Evolutionary conservation across 2,113 vertebrate species (phyloP).

Genomic region (Bombycilla garrulus): DNA sequence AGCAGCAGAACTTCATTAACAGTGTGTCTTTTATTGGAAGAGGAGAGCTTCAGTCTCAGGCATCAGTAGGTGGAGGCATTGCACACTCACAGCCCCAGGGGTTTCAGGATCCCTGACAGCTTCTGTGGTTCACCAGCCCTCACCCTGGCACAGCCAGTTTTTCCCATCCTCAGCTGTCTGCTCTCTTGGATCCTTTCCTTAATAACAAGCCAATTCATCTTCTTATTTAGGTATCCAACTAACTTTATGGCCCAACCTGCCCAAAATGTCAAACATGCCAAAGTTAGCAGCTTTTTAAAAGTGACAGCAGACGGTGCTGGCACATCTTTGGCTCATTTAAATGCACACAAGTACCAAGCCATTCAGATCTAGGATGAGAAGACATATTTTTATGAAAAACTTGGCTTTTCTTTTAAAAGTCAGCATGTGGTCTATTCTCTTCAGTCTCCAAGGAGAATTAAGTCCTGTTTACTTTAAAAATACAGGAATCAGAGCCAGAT

Average conservation of each 20-base stretch:
- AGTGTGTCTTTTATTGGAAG: neutral
- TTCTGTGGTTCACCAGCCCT: neutral
- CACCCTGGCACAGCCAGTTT: neutral
- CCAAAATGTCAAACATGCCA: neutral
- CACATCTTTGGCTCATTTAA: constrained; percentile 16
- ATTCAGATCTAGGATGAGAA: neutral
- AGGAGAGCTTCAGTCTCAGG: neutral
- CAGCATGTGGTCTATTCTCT: constrained; percentile 3
- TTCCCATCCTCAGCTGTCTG: neutral
- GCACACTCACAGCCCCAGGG: accelerated
- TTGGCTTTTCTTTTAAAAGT: constrained; percentile 35
- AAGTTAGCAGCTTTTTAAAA: neutral
- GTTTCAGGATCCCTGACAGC: neutral
- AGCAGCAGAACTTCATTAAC: neutral
- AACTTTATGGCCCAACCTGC: neutral
- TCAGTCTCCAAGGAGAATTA: constrained; percentile 8
- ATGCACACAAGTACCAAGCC: neutral
- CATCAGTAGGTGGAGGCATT: neutral
- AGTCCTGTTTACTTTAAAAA: neutral
- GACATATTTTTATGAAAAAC: constrained; percentile 8
- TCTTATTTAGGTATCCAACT: neutral
- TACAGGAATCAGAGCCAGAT: constrained; percentile 19
- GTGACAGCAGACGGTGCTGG: neutral
- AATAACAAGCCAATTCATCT: neutral
- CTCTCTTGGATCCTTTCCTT: neutral